Evolutionary conservation across 2,888 invertebrate species (phyloP).

Genomic region (Apoderus coryli): DNA sequence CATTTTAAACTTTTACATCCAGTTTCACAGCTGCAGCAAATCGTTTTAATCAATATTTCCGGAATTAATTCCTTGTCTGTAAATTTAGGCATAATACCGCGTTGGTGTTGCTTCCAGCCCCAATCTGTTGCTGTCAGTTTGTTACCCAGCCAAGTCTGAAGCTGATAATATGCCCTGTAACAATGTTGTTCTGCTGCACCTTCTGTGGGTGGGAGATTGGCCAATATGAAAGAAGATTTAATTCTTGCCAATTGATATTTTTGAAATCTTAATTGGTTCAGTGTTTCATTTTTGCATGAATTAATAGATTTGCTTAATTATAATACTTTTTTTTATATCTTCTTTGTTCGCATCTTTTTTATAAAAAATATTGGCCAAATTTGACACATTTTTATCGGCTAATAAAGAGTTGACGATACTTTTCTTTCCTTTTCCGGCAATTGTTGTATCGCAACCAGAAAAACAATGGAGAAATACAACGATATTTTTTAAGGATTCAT

Average conservation of each 20-base stretch:
- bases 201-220: conserved; percentile 17
- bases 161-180: conserved; percentile 15
- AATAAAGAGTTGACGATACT: conserved; percentile 10
- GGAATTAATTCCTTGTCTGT: conserved; percentile 15
- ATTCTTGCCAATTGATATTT: conserved; percentile 16
- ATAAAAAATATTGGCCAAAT: conserved; percentile 10
- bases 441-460: conserved; percentile 14
- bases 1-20: no score
- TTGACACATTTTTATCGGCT: conserved; percentile 11
- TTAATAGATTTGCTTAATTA: conserved; percentile 15
- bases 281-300: conserved; percentile 17
- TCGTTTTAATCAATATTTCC: conserved; percentile 15
- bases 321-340: conserved; percentile 13
- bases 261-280: conserved; percentile 17
- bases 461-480: conserved; percentile 11
- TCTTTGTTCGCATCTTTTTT: conserved; percentile 14
- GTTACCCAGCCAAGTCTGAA: conserved; percentile 17
- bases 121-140: conserved; percentile 12
- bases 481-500: conserved; percentile 12
- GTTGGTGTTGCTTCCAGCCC: conserved; percentile 13
- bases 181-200: conserved; percentile 17
- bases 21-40: no score
- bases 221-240: conserved; percentile 15
- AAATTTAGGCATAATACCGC: conserved; percentile 15
- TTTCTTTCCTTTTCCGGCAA: conserved; percentile 6